A percentile compares a stretch with the other conserved stretches of the same genome.
These are phyloP conservation scores for Solenodon paradoxus DNA, from an alignment of 2,113 vertebrate species.

Conservation along the genomic window DNA sequence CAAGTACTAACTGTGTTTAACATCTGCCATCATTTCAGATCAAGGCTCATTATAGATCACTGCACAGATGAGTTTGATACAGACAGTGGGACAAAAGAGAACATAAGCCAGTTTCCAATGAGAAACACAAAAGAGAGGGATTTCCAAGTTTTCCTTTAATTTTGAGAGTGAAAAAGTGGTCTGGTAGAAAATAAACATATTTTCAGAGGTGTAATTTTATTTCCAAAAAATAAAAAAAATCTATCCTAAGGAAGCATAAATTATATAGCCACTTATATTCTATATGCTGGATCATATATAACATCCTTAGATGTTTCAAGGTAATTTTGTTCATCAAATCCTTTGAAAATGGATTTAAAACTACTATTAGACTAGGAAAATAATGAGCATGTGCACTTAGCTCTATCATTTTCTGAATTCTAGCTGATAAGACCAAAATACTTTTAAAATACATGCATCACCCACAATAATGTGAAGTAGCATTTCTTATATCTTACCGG, in stretches of 20 bases:
- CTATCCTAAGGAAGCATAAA: neutral
- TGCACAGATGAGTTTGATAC: neutral
- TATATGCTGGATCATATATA: neutral
- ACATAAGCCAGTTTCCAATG: rapidly evolving
- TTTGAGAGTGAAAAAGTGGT: neutral
- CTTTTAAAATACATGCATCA: neutral
- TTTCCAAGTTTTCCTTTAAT: neutral
- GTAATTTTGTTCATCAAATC: neutral
- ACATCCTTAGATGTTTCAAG: neutral
- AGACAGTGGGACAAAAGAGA: neutral
- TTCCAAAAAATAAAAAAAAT: neutral
- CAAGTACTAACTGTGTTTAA: neutral
- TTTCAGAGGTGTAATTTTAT: neutral
- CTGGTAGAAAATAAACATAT: neutral
- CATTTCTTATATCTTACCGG: neutral
- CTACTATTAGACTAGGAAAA: neutral
- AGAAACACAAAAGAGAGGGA: neutral
- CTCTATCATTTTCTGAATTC: neutral
- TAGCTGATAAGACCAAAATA: constrained; percentile 17
- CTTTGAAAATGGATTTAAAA: constrained; percentile 5
- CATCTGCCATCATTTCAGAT: neutral
- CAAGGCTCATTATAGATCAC: neutral
- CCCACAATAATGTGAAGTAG: neutral
- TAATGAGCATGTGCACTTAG: neutral
- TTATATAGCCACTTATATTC: neutral